phyloP scores from a whole-genome alignment of 2,113 vertebrate species.

The Dromas ardeola region DNA sequence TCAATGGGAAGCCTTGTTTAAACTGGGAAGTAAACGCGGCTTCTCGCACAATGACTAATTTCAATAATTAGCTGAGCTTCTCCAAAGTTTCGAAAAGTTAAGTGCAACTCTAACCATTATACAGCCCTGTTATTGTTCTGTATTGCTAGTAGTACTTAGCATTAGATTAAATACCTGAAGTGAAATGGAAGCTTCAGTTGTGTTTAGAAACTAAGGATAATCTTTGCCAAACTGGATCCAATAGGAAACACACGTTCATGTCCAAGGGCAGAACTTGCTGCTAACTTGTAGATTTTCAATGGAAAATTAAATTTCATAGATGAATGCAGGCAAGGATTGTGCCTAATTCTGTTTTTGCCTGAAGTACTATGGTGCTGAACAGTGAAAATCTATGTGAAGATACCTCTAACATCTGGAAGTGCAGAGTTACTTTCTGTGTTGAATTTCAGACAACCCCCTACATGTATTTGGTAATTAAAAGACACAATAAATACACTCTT shows the following conservation, averaged over 20 bases:
- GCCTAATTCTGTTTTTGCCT: slow-evolving; percentile 25
- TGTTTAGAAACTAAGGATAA: not conserved
- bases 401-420: slow-evolving; percentile 16
- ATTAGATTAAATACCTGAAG: not conserved
- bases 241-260: not conserved
- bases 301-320: slow-evolving; percentile 65
- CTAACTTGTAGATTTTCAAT: slow-evolving; percentile 51
- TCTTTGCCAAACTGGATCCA: slow-evolving; percentile 1
- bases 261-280: slow-evolving; percentile 26
- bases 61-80: not conserved
- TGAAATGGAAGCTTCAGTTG: not conserved
- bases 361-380: not conserved
- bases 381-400: not conserved
- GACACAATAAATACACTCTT: not conserved
- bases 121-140: not conserved
- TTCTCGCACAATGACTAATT: not conserved
- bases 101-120: not conserved
- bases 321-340: slow-evolving; percentile 36
- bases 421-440: not conserved
- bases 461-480: slow-evolving; percentile 34
- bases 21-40: not conserved
- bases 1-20: not conserved
- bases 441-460: slow-evolving; percentile 6
- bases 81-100: not conserved
- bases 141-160: not conserved